phyloP scores from a whole-genome alignment of 2,888 invertebrate species.

The Diogma glabrata region DNA sequence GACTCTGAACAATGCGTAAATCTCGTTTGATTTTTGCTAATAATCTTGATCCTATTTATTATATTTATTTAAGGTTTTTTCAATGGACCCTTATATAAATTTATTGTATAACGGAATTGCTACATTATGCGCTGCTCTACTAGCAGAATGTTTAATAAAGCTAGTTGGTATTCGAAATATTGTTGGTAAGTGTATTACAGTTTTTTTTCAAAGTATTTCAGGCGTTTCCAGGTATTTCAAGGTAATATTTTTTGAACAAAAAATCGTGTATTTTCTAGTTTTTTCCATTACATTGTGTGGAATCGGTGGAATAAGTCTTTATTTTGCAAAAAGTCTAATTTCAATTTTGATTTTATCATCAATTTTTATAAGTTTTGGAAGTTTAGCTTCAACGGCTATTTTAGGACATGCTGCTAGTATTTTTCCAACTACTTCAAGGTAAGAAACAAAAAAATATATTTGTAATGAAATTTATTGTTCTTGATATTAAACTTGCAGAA shows the following conservation, averaged over 20 bases:
- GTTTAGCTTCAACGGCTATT: slow-evolving; percentile 33
- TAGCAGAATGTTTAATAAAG: slow-evolving; percentile 44
- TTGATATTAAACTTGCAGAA: slow-evolving; percentile 38
- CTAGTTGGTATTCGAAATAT: slow-evolving; percentile 41
- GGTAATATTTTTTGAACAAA: slow-evolving; percentile 5
- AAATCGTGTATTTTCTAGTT: slow-evolving; percentile 22
- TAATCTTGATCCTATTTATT: no score
- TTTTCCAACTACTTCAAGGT: slow-evolving; percentile 34
- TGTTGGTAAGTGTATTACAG: slow-evolving; percentile 36
- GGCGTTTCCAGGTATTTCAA: no score
- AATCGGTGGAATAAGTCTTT: slow-evolving; percentile 40
- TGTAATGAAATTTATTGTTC: background rate
- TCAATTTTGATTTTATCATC: slow-evolving; percentile 45
- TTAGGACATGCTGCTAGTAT: slow-evolving; percentile 28
- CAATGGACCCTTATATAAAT: slow-evolving; percentile 42
- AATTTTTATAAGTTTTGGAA: slow-evolving; percentile 40
- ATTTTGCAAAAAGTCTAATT: slow-evolving; percentile 42
- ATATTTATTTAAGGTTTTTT: slow-evolving; percentile 16
- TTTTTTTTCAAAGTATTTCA: background rate
- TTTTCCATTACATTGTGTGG: slow-evolving; percentile 40
- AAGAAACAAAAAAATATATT: slow-evolving; percentile 7
- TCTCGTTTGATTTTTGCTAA: no score
- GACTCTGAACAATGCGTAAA: no score
- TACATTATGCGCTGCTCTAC: slow-evolving; percentile 48
- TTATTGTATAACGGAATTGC: slow-evolving; percentile 53